Evolutionary conservation across 2,797 vertebrate species (phyloP).

Genomic region (Trematomus bernacchii): DNA sequence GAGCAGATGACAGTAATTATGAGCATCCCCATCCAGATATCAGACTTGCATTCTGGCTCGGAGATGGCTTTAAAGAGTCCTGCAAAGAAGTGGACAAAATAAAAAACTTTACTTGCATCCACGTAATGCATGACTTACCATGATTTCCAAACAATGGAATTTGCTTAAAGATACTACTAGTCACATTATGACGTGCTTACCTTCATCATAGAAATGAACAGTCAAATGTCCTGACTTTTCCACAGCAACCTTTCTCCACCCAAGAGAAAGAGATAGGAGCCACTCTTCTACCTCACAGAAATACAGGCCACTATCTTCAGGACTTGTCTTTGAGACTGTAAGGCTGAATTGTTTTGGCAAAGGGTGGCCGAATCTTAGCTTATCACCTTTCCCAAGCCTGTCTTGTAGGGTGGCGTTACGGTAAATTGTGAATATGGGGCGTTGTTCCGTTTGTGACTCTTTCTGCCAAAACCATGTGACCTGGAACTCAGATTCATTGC

Average conservation of each 20-base stretch:
- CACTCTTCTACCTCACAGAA: constrained; percentile 89
- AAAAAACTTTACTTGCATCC: not conserved
- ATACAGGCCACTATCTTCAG: constrained; percentile 81
- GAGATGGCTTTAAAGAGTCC: rapidly evolving
- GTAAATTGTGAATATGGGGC: constrained; percentile 62
- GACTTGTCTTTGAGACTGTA: constrained; percentile 34
- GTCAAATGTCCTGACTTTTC: constrained; percentile 77
- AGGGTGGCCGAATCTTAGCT: constrained; percentile 68
- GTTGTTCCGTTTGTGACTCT: not conserved
- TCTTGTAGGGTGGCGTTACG: constrained; percentile 66
- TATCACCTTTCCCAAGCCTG: not conserved
- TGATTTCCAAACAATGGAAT: not conserved
- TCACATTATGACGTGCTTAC: constrained; percentile 66
- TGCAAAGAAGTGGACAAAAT: constrained; percentile 35
- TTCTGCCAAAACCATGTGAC: constrained; percentile 73
- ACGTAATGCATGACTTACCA: not conserved
- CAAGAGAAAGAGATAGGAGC: constrained; percentile 70
- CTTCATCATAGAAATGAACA: constrained; percentile 75
- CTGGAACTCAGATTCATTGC: constrained; percentile 63
- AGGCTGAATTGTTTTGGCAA: constrained; percentile 60
- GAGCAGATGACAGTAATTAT: constrained; percentile 28
- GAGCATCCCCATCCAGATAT: constrained; percentile 24
- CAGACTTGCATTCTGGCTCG: not conserved
- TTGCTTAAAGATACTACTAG: not conserved
- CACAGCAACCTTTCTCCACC: constrained; percentile 81